A percentile compares a stretch with the other conserved stretches of the same genome.
Conservation (phyloP, 2,888 invertebrate species). For the Apamea epomidion region DNA sequence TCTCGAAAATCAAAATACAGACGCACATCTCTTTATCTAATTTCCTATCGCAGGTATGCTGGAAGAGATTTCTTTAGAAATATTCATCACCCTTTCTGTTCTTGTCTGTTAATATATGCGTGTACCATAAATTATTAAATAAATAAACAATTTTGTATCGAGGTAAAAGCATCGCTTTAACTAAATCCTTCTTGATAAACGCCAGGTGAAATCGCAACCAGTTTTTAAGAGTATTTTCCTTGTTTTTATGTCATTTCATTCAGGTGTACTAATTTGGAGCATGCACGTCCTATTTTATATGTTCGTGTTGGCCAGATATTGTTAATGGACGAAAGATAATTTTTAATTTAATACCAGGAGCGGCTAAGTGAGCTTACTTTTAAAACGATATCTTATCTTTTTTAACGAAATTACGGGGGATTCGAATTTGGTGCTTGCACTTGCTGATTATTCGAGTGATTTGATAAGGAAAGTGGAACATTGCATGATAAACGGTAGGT, state of each 20-base stretch:
- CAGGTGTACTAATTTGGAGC: constrained; percentile 27
- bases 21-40: no score
- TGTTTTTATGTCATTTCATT: constrained; percentile 19
- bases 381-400: constrained; percentile 30
- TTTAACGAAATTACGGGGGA: neutral
- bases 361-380: constrained; percentile 5
- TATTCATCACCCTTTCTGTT: no score
- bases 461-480: constrained; percentile 6
- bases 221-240: constrained; percentile 6
- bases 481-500: neutral
- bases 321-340: constrained; percentile 3
- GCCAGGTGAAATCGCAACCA: constrained; percentile 42
- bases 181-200: constrained; percentile 13
- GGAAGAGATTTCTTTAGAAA: no score
- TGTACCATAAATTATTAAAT: no score
- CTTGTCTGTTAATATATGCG: no score
- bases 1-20: no score
- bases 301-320: constrained; percentile 3
- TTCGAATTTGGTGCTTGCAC: neutral
- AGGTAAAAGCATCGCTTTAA: neutral
- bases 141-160: no score
- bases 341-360: constrained; percentile 11
- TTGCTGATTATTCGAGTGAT: neutral
- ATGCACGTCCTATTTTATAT: neutral
- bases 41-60: no score